Base-by-base conservation (phyloP, 2,888 invertebrate genomes). In the Xanthostigma xanthostigma region DNA sequence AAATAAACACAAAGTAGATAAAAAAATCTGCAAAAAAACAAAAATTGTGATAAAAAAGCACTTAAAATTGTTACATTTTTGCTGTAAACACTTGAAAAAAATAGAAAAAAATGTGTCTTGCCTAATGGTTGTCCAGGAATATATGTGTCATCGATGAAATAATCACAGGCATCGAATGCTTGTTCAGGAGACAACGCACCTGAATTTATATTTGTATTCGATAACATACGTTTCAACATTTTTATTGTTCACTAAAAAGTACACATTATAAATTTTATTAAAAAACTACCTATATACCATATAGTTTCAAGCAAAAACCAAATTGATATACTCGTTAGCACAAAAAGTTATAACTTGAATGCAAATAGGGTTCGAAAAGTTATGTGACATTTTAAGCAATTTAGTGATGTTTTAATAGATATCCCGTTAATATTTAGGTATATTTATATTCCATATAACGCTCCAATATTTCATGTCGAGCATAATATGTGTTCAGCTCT, bases 151-250 rank as follows among this genome's bases (percentile, higher is more conserved):
- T 83, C 81, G 9, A 74, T 70, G 60, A 84, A 84, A 69, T 83
- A 83, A 57, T 79, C 78, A 50, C 78, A 74, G 38, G 78, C 83
- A 54, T 84, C 84, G 57, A 76, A 75, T 1, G 83, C 84, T 9
- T 74, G 66, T 55, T 83, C 82, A 1, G 79, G 61, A 11, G 60
- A 57, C 27, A 54, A 27, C 27, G 6, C 27, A 27, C 6, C 27
- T 6, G 27, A 27, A 27, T 27, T 27, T 27, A 27, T 27, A 6
- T 27, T 6, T 27, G 27, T 34, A 12, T 14, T 34, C 14, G 14
- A 37, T 12, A 45, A 10, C 40, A 46, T 36, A 35, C 36, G 40
- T 46, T 46, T 40, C 12, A 46, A 35, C 46, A 46, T 46, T 12
- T 14, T 38, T 45, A 12, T 41, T 12, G 9, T 41, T 9, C 41